Evolutionary conservation across 2,888 invertebrate genomes (phyloP).

Genomic region (Hirtodrosophila duncani): DNA sequence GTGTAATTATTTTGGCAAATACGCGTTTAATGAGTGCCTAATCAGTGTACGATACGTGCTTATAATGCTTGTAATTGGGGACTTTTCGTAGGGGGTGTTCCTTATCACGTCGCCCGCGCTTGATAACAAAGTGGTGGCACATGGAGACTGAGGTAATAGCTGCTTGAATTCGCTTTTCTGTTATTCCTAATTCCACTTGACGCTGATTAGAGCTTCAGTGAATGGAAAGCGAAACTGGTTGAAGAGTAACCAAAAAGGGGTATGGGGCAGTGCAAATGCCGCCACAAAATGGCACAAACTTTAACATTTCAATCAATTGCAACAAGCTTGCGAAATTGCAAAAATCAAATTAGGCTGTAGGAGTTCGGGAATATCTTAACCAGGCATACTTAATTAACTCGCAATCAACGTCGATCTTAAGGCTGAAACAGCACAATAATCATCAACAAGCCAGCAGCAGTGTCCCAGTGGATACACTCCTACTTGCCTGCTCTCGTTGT

Average conservation of each 20-base stretch:
- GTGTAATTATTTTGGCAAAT: conserved; percentile 49
- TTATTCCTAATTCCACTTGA: neutral
- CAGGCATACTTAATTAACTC: conserved; percentile 29
- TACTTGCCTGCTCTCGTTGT: conserved; percentile 12
- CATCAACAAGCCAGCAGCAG: no score
- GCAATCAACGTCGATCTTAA: conserved; percentile 36
- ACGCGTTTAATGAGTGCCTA: conserved; percentile 20
- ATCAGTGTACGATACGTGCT: neutral
- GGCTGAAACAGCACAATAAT: no score
- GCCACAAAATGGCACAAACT: conserved; percentile 12
- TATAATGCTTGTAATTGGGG: no score
- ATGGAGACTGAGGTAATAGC: no score
- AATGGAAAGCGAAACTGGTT: neutral
- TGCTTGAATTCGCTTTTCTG: no score
- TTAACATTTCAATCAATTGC: conserved; percentile 12
- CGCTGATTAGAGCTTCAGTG: neutral
- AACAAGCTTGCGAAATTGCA: conserved; percentile 5
- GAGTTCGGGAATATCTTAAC: no score
- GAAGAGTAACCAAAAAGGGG: neutral
- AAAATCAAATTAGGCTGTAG: conserved; percentile 4
- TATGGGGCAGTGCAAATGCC: no score
- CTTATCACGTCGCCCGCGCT: conserved; percentile 28
- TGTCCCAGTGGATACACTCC: conserved; percentile 3
- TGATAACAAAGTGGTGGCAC: conserved; percentile 23
- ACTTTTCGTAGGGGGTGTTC: conserved; percentile 15